Percentiles rank a stretch among this genome's conserved stretches.
Conservation (phyloP, 2,113 vertebrate species). For the Plecturocebus donacophilus region DNA sequence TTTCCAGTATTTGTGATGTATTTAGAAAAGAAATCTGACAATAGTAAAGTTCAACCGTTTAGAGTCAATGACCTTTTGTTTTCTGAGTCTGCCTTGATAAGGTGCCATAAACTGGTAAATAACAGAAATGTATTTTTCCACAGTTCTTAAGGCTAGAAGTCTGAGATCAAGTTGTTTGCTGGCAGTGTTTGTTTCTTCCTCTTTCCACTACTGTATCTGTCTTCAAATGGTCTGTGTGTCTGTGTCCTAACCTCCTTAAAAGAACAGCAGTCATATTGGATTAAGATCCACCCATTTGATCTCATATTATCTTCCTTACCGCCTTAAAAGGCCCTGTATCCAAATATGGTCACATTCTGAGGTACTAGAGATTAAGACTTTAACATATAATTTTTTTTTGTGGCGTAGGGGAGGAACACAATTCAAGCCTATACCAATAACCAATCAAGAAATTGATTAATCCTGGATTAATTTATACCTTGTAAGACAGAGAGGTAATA, state of each 20-base stretch:
- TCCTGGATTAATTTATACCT: background rate
- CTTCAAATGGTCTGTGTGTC: background rate
- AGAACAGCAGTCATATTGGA: background rate
- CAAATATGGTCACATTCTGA: background rate
- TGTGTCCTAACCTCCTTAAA: background rate
- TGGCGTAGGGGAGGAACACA: too few relatives aligned
- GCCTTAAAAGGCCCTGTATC: background rate
- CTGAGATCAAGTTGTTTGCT: background rate
- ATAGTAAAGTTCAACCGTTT: background rate
- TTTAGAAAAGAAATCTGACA: background rate
- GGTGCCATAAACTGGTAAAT: accelerated
- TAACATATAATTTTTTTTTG: background rate
- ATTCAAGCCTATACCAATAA: background rate
- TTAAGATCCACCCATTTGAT: accelerated
- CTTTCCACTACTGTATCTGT: accelerated
- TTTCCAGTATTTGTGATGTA: background rate
- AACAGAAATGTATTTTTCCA: background rate
- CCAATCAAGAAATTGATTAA: accelerated
- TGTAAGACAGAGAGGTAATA: background rate
- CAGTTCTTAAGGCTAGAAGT: background rate
- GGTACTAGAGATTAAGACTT: background rate
- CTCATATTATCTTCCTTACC: background rate
- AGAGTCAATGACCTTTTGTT: background rate
- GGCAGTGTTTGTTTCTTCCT: too few relatives aligned
- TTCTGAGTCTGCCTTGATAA: too few relatives aligned